Evolutionary conservation across 2,888 invertebrate genomes (phyloP), one percentile per base, ranked within the genome.

Genomic region (Volucella inanis): DNA sequence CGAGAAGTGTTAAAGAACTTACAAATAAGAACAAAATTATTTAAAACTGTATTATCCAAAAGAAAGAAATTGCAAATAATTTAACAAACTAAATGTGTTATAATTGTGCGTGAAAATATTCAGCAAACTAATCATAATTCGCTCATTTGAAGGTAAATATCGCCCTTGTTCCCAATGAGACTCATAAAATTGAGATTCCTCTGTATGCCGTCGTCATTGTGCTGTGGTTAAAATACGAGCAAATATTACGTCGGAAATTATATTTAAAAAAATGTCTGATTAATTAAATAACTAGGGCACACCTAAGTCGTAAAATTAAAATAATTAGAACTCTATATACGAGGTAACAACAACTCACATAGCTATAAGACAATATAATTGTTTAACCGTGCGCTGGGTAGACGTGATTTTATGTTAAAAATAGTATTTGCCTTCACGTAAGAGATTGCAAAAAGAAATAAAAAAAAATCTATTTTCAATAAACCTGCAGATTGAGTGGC

Each of bases 391-490:
- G 54, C 70, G 52, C 12, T 43, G 41, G 54, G 52, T 45, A 45
- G 79, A 80, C 80, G 75, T 84, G 84, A 80, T 71, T 76, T 80
- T 67, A 71, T 80, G 80, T 84, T 84, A 84, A 84, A 84, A 84
- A 84, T 84, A 84, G 75, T 84, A 64, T 59, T 81, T 72, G 31
- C 22, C 9, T 38, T 6, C 14, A 50, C n/a, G 47, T 47, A 6
- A 47, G n/a, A 50, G 43, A 59, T 11, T 67, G 65, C 54, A 57
- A 67, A 78, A 72, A 83, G 18, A 61, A 78, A 71, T 31, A 6
- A 75, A 49, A 75, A 49, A 72, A 77, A 67, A 55, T 83, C 82
- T 83, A 83, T 83, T 83, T 83, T 68, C 55, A 62, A 62, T 50
- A 39, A 12, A 14, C n/a, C 39, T 15, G 39, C 18, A 9, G 49